phyloP scores from a whole-genome alignment of 2,888 invertebrate species.

The Smittia sp. region DNA sequence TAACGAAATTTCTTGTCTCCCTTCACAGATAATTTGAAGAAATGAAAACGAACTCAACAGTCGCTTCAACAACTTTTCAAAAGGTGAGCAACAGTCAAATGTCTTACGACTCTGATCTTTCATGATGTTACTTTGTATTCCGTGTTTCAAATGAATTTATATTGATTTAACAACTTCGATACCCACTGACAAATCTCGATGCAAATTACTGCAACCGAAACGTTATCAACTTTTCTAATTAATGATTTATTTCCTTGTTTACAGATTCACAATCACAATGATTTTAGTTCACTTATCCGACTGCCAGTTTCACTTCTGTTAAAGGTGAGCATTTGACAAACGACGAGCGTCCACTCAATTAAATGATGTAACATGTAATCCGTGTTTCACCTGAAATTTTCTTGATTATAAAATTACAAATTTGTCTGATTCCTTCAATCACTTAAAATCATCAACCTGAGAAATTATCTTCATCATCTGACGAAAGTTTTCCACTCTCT shows the following conservation, averaged over 20 bases:
- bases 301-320: neutral
- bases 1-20: neutral
- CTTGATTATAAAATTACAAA: slow-evolving; percentile 12
- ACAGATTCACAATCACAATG: neutral
- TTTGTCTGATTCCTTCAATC: neutral
- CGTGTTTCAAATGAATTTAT: slow-evolving; percentile 37
- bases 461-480: neutral
- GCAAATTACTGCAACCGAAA: too few relatives aligned
- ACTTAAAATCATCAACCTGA: neutral
- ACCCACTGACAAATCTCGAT: slow-evolving; percentile 14
- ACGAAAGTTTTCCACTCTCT: too few relatives aligned
- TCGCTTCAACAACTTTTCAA: neutral
- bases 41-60: neutral
- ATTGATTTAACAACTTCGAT: slow-evolving; percentile 10
- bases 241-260: too few relatives aligned
- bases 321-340: neutral
- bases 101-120: neutral
- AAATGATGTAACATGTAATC: slow-evolving; percentile 7
- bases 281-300: neutral
- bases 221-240: too few relatives aligned
- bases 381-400: slow-evolving; percentile 19
- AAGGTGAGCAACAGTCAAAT: neutral
- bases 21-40: neutral
- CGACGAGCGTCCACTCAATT: neutral
- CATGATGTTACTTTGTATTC: slow-evolving; percentile 28